These are phyloP conservation scores for Halocaridina rubra DNA, from an alignment of 2,888 invertebrate genomes.

Conservation along the genomic window DNA sequence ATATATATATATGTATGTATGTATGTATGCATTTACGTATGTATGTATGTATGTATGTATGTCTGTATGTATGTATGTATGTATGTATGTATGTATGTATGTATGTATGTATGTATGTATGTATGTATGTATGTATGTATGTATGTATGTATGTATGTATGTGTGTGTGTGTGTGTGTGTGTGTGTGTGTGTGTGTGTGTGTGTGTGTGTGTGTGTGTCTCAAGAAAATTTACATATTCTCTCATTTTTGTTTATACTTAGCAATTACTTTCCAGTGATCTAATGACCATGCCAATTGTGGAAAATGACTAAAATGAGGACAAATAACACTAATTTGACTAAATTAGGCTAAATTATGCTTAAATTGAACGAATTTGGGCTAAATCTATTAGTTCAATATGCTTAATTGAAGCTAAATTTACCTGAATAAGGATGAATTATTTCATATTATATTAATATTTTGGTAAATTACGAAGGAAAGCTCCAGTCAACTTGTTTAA, in stretches of 20 bases:
- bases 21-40: too few species aligned
- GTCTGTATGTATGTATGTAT: too few species aligned
- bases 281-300: too few species aligned
- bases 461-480: too few species aligned
- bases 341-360: background rate
- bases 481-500: too few species aligned
- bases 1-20: background rate
- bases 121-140: constrained; percentile 3
- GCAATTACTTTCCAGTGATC: background rate
- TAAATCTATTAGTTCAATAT: background rate
- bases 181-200: background rate
- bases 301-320: too few species aligned
- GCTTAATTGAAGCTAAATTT: background rate
- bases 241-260: background rate
- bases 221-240: background rate
- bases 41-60: too few species aligned
- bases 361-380: background rate
- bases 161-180: background rate
- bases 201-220: background rate
- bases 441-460: too few species aligned
- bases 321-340: background rate
- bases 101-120: constrained; percentile 5
- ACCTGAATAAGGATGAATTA: too few species aligned
- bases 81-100: constrained; percentile 7
- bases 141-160: background rate